Base-by-base conservation (phyloP, 1,140 invertebrate species). In the Sycophila sp. region DNA sequence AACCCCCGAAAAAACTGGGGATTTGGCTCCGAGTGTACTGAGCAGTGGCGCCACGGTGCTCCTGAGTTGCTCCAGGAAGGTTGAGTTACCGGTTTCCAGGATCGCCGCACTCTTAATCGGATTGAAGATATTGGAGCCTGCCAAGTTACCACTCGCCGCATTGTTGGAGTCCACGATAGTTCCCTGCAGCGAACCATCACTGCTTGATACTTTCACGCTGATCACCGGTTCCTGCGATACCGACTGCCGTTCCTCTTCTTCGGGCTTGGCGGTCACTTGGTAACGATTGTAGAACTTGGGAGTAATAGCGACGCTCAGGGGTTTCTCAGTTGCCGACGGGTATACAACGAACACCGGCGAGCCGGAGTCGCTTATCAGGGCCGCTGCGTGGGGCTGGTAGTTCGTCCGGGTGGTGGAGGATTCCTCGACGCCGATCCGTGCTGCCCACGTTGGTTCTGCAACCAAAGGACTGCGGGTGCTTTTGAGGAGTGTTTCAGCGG, bases 21-120 rank as follows among this genome's bases (percentile, higher is more conserved):
- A 82, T 65, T 77, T 83, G n/a, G 78, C 75, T 15, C 80, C 83
- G 5, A 85, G 65, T 0, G 78, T 79, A 65, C 74, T 80, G 5
- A 85, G 75, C 24, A 86, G 73, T 22, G 85, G 85, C 26, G 85
- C 84, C 7, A 86, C 85, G 2, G 85, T 86, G 51, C 84, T 85
- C 13, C 83, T 74, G 2, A 86, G 71, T 55, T 85, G 81, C 64
- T 86, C 82, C 19, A 86, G 7, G 11, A 85, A 67, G 22, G 77
- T 79, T 15, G 36, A 73, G n/a, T 85, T 86, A 13, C 77, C 76
- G 22, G 60, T 79, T 7, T 71, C 76, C 10, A 85, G 58, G 15
- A 62, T 67, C 36, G 79, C 73, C 5, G 80, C 76, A 32, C 77
- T 81, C 32, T 75, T 81, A 0, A 80, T 64, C 0, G 85, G 84